phyloP scores from a whole-genome alignment of 2,888 invertebrate species.

The Agelastica alni region DNA sequence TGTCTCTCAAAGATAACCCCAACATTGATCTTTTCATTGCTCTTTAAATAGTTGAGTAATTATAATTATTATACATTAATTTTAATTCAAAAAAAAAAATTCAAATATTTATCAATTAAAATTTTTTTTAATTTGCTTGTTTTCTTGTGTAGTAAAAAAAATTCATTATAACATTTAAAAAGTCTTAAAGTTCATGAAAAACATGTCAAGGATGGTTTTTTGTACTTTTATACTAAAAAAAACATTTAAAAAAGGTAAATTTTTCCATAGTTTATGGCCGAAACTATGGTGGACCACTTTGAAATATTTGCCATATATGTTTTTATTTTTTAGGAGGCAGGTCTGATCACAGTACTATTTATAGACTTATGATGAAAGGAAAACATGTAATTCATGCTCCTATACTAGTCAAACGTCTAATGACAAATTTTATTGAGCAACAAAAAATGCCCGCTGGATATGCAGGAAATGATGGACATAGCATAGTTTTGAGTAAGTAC shows the following conservation, averaged over 20 bases:
- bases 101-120: too few species aligned
- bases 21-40: too few species aligned
- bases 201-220: background rate
- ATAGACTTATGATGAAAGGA: conserved; percentile 70
- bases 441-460: conserved; percentile 71
- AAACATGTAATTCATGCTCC: conserved; percentile 76
- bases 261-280: background rate
- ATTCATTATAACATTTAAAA: too few species aligned
- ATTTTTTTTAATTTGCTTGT: too few species aligned
- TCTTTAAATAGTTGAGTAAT: too few species aligned
- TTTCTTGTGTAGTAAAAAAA: too few species aligned
- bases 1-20: too few species aligned
- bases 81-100: too few species aligned
- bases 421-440: conserved; percentile 75
- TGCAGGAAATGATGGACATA: conserved; percentile 62
- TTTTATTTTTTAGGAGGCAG: conserved; percentile 43
- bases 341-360: conserved; percentile 72
- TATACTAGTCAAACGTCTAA: conserved; percentile 75
- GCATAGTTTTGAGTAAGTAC: conserved; percentile 75
- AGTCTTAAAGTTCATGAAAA: too few species aligned
- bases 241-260: background rate
- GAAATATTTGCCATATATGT: background rate
- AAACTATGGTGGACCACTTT: background rate
- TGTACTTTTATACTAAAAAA: background rate
- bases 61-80: too few species aligned